Evolutionary conservation across 1,140 invertebrate species (phyloP), one percentile per base, ranked within the genome.

Genomic region (Psix sp.): DNA sequence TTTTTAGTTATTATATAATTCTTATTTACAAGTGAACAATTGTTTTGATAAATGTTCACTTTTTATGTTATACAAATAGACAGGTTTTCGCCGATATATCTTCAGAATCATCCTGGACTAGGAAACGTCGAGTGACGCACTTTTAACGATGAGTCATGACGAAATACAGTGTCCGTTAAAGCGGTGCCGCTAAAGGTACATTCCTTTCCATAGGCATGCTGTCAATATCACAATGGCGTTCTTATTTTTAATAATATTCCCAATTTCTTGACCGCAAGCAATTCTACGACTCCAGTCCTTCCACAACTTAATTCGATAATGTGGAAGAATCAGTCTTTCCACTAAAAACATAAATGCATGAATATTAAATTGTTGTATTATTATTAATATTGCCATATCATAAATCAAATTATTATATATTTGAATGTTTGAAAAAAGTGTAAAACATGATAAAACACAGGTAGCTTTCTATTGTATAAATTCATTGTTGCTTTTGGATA

Each of bases 201-300:
- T 56, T 56, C 42, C 13, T 36, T 46, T 36, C 49, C 11, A 18
- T 16, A 57, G 70, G 36, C 49, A 52, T 74, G 26, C 38, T 67
- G 5, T 67, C 71, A 48, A 74, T 74, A 74, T 74, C 71, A 74
- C 71, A 74, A 74, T 74, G 36, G 35, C 46, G 14, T 57, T 51
- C 11, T 60, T 13, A 10, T 26, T 43, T 36, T 29, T 39, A 6
- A 10, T 29, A 16, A 14, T 38, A 11, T 26, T 39, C 1, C 33
- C 26, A 24, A 24, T 9, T 17, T 31, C 2, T n/a, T 17, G 33
- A 39, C 20, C 51, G 52, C 57, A 57, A 38, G 29, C 26, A 13
- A 26, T 65, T 65, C 36, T 59, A 26, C 46, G 26, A 31, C 46
- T 52, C 46, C 24, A 26, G 13, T 56, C 31, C 66, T 35, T 40